Evolutionary conservation across 1,140 invertebrate species (phyloP).

Genomic region (Trachymyrmex septentrionalis): DNA sequence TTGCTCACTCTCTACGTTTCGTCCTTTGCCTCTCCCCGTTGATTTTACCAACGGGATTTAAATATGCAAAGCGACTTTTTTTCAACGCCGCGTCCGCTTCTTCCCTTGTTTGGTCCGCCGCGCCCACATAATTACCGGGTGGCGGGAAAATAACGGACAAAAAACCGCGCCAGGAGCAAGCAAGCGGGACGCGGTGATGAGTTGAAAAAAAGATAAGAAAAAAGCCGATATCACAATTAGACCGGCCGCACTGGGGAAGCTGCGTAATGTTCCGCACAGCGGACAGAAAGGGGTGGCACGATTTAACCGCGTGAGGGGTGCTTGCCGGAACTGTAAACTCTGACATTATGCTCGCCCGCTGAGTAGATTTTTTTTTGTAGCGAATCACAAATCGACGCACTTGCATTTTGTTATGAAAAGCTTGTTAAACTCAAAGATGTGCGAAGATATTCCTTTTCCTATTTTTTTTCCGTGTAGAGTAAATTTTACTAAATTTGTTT

Average conservation of each 20-base stretch:
- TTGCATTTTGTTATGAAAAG: conserved; percentile 13
- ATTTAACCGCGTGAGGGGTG: conserved; percentile 61
- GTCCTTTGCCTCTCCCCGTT: conserved; percentile 8
- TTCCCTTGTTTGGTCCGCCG: conserved; percentile 84
- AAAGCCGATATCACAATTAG: conserved; percentile 84
- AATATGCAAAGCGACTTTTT: conserved; percentile 84
- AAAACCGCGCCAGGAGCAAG: conserved; percentile 70
- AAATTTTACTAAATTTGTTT: background rate
- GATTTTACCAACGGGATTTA: conserved; percentile 77
- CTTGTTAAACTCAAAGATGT: background rate
- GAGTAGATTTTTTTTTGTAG: conserved; percentile 45
- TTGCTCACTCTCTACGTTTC: conserved; percentile 11
- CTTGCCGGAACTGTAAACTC: conserved; percentile 69
- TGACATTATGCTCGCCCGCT: conserved; percentile 59
- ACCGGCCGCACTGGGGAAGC: conserved; percentile 63
- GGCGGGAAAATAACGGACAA: conserved; percentile 79
- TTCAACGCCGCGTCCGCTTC: conserved; percentile 76
- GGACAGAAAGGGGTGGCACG: conserved; percentile 71
- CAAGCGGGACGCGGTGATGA: conserved; percentile 43
- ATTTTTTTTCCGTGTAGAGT: background rate
- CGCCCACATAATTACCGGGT: conserved; percentile 84
- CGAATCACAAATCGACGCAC: background rate
- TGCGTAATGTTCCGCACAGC: conserved; percentile 64
- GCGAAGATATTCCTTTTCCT: background rate
- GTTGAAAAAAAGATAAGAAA: conserved; percentile 57